Evolutionary conservation across 1,140 invertebrate genomes (phyloP).

Genomic region (Drosophila ohnishii): DNA sequence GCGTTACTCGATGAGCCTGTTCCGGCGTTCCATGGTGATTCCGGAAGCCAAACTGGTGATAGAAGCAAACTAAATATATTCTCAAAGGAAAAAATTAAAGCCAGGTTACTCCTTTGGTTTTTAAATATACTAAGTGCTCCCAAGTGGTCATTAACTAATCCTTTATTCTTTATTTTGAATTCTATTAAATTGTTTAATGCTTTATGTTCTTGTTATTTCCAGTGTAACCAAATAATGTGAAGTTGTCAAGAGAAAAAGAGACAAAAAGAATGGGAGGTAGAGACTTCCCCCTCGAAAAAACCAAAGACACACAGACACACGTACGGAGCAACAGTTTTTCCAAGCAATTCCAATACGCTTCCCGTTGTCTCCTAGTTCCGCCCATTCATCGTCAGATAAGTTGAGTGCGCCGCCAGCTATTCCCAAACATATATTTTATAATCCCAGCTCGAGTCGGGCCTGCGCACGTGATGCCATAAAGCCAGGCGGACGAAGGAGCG

Average conservation of each 20-base stretch:
- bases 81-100: too few relatives aligned
- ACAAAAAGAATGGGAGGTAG: background rate
- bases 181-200: too few relatives aligned
- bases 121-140: too few relatives aligned
- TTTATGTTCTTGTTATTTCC: background rate
- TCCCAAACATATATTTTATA: conserved; percentile 54
- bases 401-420: conserved; percentile 49
- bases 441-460: conserved; percentile 38
- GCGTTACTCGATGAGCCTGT: too few relatives aligned
- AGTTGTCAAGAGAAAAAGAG: conserved; percentile 52
- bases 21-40: too few relatives aligned
- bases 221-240: conserved; percentile 42
- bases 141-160: too few relatives aligned
- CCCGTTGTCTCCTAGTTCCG: conserved; percentile 22
- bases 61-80: too few relatives aligned
- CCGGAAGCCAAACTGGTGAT: too few relatives aligned
- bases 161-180: too few relatives aligned
- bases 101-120: too few relatives aligned
- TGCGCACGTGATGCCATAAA: conserved; percentile 67
- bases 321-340: conserved; percentile 52
- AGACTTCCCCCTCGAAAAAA: background rate
- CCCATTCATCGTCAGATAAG: conserved; percentile 34
- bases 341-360: conserved; percentile 32
- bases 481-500: conserved; percentile 28
- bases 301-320: background rate